Base-by-base conservation (phyloP, 2,113 vertebrate genomes). In the Pungitius pungitius region DNA sequence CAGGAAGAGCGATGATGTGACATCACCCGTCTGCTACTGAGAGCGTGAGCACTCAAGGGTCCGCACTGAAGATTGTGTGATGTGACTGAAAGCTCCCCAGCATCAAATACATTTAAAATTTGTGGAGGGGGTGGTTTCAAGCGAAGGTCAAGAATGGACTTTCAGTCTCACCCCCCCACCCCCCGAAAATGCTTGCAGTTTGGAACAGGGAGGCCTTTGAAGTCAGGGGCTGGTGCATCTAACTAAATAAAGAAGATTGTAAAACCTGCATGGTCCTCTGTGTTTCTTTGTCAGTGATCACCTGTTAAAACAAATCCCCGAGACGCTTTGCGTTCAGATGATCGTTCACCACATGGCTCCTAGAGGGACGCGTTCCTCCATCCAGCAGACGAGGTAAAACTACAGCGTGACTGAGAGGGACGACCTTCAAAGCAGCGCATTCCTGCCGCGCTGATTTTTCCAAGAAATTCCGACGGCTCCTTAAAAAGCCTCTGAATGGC, bases 401-500 rank as follows among this genome's bases (percentile, higher is more conserved):
- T 30, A 30, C 30, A 5, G 30, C 30, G 30, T 30, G 30, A 30
- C 30, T 30, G 26, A 3, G 12, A 18, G 57, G 56, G 56, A 62
- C 43, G 71, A 66, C n/a, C 43, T 52, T 72, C 33, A 22, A 35
- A 47, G 70, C 75, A 51, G 61, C 37, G 64, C 75, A 57, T 70
- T 56, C 49, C 64, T 67, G 4, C 69, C 49, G 64, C 30, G 39
- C 18, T 20, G 24, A 30, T 26, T 84, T 68, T 83, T 45, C 68
- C 13, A 4, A 55, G 61, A 59, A 77, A 86, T 75, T 85, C 86
- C 84, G 69, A 75, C 72, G 30, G 33, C 60, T 77, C 85, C 84
- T 82, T 61, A 70, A 77, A 67, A 83, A 40, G 6, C 33, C 59
- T 54, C 75, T 83, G 79, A 88, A 89, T 81, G 80, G 80, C 86